Percentiles rank a stretch among this genome's conserved stretches.
These are phyloP conservation scores for Falcunculus frontatus DNA, from an alignment of 2,113 vertebrate genomes.

Conservation along the genomic window DNA sequence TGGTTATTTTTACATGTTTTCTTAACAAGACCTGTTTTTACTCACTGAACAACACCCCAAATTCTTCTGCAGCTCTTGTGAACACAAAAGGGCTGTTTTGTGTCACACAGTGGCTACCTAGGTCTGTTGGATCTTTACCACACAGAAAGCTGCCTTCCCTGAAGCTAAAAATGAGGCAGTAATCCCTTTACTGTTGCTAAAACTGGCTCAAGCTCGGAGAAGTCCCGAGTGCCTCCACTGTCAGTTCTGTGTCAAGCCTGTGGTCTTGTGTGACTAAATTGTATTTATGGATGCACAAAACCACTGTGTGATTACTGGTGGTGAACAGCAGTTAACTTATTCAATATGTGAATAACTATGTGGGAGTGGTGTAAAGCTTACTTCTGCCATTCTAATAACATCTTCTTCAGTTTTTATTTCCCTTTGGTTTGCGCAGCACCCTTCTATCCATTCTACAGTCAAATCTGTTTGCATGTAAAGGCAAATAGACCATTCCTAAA, in stretches of 20 bases:
- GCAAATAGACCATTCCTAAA: background rate
- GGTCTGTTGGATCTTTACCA: background rate
- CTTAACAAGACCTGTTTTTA: background rate
- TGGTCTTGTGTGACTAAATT: background rate
- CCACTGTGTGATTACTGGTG: background rate
- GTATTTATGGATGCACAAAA: background rate
- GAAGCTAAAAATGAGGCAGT: background rate
- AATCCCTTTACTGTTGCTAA: background rate
- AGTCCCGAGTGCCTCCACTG: background rate
- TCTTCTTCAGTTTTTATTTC: background rate
- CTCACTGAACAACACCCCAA: background rate
- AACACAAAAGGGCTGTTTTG: background rate
- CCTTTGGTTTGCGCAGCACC: background rate
- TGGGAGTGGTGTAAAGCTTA: background rate
- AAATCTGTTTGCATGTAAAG: background rate
- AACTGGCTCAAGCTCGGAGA: background rate
- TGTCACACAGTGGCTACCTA: fast-evolving
- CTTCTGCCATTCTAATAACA: background rate
- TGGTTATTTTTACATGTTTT: background rate
- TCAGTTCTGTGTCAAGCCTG: background rate
- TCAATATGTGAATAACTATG: background rate
- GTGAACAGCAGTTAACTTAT: background rate
- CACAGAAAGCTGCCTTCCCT: background rate
- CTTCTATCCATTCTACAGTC: fast-evolving
- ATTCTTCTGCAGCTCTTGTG: background rate